Evolutionary conservation across 1,140 invertebrate species (phyloP).

Genomic region (Fopius arisanus): DNA sequence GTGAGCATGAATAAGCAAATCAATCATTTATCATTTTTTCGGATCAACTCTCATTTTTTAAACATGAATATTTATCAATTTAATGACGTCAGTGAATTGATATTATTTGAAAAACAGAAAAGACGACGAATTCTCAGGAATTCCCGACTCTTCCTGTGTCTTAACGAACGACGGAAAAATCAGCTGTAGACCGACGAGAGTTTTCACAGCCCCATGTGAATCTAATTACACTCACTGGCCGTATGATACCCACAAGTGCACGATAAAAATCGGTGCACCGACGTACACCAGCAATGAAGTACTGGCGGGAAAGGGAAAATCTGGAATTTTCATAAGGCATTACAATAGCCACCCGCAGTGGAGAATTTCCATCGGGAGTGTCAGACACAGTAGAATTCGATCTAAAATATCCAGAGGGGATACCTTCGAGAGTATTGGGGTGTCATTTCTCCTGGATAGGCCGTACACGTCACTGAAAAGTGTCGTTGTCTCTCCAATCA

Average conservation of each 20-base stretch:
- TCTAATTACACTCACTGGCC: slow-evolving; percentile 55
- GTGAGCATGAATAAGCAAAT: not conserved
- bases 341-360: slow-evolving; percentile 55
- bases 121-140: not conserved
- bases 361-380: slow-evolving; percentile 50
- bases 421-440: slow-evolving; percentile 54
- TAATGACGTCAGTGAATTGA: too few relatives aligned
- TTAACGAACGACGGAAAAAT: not conserved
- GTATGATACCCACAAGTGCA: slow-evolving; percentile 53
- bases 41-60: too few relatives aligned
- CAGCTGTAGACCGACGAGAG: not conserved
- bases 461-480: not conserved
- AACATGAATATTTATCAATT: too few relatives aligned
- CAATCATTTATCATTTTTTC: too few relatives aligned
- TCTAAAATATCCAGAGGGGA: slow-evolving; percentile 44
- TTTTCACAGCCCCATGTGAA: slow-evolving; percentile 15
- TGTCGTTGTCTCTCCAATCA: slow-evolving; percentile 4
- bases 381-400: slow-evolving; percentile 43
- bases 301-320: slow-evolving; percentile 45
- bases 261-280: slow-evolving; percentile 58
- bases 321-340: slow-evolving; percentile 37
- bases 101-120: not conserved
- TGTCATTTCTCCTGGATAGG: slow-evolving; percentile 57
- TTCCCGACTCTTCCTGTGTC: not conserved
- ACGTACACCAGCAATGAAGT: slow-evolving; percentile 68